Evolutionary conservation across 2,797 vertebrate species (phyloP).

Genomic region (Falco concolor): DNA sequence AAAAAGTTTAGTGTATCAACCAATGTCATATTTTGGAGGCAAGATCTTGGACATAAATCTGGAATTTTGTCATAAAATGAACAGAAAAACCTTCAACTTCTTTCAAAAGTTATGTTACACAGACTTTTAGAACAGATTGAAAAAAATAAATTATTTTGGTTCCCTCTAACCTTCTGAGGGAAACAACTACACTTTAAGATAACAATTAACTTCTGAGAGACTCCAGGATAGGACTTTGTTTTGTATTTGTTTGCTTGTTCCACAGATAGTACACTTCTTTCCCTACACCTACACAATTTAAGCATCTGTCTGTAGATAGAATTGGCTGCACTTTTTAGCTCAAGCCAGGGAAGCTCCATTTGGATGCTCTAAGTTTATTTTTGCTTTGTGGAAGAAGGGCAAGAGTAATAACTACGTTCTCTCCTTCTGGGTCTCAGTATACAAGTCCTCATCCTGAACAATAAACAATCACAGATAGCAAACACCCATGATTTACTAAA

Average conservation of each 20-base stretch:
- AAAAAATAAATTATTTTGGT: neutral
- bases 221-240: neutral
- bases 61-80: neutral
- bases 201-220: neutral
- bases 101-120: neutral
- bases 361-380: neutral
- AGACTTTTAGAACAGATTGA: neutral
- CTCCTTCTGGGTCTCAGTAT: neutral
- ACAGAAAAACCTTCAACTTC: neutral
- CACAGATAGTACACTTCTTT: neutral
- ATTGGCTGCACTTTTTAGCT: neutral
- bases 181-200: neutral
- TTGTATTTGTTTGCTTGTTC: neutral
- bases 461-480: conserved; percentile 3
- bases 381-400: neutral
- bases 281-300: neutral
- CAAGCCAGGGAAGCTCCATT: neutral
- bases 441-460: neutral
- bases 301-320: neutral
- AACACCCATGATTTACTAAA: conserved; percentile 31
- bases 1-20: neutral
- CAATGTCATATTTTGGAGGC: neutral
- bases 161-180: neutral
- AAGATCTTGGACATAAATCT: neutral
- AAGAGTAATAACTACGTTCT: neutral